These are phyloP conservation scores for Diachasma alloeum DNA, from an alignment of 1,140 invertebrate species.

Conservation along the genomic window DNA sequence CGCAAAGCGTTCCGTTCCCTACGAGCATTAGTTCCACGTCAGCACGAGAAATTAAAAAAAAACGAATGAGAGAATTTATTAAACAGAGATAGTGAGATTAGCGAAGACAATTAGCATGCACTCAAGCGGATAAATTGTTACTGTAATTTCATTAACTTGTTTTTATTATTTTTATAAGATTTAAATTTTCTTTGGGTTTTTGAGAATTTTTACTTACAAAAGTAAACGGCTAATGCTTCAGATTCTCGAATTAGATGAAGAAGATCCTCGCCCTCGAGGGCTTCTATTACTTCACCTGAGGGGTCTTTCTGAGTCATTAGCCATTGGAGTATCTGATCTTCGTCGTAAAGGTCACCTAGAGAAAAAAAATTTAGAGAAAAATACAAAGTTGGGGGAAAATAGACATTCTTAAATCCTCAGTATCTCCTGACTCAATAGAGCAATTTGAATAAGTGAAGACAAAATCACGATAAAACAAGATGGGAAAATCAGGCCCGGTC, in stretches of 20 bases:
- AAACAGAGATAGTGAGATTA: background rate
- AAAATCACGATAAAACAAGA: no score
- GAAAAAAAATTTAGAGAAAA: slow-evolving; percentile 22
- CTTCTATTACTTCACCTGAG: slow-evolving; percentile 89
- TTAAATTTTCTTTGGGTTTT: background rate
- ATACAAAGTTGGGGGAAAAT: no score
- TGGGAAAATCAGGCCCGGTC: no score
- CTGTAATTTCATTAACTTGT: background rate
- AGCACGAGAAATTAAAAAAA: slow-evolving; percentile 26
- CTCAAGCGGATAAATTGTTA: background rate
- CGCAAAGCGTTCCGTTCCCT: slow-evolving; percentile 89
- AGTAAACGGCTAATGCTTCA: slow-evolving; percentile 87
- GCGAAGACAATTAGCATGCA: background rate
- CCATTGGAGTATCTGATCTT: slow-evolving; percentile 89
- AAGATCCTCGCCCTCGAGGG: slow-evolving; percentile 84
- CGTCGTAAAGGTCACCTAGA: slow-evolving; percentile 86
- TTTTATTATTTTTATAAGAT: background rate
- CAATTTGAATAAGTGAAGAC: no score
- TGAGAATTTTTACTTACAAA: slow-evolving; percentile 78
- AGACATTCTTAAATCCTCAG: no score
- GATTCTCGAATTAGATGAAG: slow-evolving; percentile 81
- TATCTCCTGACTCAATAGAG: no score
- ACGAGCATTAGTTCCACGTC: slow-evolving; percentile 59
- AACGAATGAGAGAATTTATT: slow-evolving; percentile 9
- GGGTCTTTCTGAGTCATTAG: slow-evolving; percentile 90